Conservation (phyloP, 2,888 invertebrate species). For the Megamerina dolium region DNA sequence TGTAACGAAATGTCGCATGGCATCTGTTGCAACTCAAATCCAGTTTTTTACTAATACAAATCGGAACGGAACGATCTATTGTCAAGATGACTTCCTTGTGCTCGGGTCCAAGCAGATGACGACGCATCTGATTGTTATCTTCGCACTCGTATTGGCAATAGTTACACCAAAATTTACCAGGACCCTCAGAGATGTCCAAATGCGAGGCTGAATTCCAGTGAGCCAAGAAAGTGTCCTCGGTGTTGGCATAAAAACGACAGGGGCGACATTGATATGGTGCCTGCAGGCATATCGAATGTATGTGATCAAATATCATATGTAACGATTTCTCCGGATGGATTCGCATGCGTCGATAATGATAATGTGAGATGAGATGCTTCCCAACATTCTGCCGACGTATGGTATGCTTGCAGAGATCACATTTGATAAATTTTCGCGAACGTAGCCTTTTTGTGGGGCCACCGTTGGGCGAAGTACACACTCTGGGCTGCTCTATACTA, state of each 20-base stretch:
- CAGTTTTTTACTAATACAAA: slow-evolving; percentile 64
- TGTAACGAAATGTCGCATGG: slow-evolving; percentile 63
- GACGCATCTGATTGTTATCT: slow-evolving; percentile 60
- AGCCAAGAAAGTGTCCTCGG: slow-evolving; percentile 60
- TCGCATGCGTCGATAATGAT: slow-evolving; percentile 71
- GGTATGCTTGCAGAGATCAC: slow-evolving; percentile 66
- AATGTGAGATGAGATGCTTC: slow-evolving; percentile 80
- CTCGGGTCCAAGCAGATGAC: slow-evolving; percentile 60
- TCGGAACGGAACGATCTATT: slow-evolving; percentile 75
- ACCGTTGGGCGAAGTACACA: slow-evolving; percentile 15
- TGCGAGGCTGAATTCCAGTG: slow-evolving; percentile 71
- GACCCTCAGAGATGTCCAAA: slow-evolving; percentile 43
- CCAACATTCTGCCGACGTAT: slow-evolving; percentile 67
- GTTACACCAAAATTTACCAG: slow-evolving; percentile 66
- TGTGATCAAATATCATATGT: slow-evolving; percentile 67
- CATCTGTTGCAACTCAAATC: slow-evolving; percentile 64
- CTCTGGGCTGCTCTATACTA: slow-evolving; percentile 7
- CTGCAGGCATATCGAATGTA: slow-evolving; percentile 70
- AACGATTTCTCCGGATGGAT: slow-evolving; percentile 55
- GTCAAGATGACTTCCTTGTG: slow-evolving; percentile 69
- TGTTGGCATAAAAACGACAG: slow-evolving; percentile 81
- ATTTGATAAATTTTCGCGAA: slow-evolving; percentile 57
- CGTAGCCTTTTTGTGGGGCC: slow-evolving; percentile 52
- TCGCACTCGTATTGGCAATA: slow-evolving; percentile 67
- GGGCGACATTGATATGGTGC: slow-evolving; percentile 80